A percentile compares a stretch with the other conserved stretches of the same genome.
Evolutionary conservation across 2,113 vertebrate species (phyloP).

Genomic region (Dendrocopos noguchii): DNA sequence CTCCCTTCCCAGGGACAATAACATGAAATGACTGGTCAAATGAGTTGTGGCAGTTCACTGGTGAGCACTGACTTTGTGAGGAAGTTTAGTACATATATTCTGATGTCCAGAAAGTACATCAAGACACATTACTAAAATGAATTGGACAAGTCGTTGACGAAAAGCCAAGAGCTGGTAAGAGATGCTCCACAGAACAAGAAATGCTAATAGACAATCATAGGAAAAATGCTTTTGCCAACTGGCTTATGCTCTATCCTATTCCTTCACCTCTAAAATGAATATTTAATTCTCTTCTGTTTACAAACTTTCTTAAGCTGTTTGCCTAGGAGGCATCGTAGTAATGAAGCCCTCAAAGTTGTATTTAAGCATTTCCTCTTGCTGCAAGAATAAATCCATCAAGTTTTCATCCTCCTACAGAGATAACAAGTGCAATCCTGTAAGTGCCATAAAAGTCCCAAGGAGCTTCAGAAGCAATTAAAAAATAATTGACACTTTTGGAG

Average conservation of each 20-base stretch:
- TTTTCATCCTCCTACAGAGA: constrained; percentile 26
- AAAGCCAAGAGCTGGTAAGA: constrained; percentile 10
- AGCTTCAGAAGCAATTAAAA: constrained; percentile 16
- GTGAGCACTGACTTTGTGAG: neutral
- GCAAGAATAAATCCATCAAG: constrained; percentile 25
- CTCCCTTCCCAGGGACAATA: neutral
- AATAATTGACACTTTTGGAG: neutral
- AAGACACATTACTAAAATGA: neutral
- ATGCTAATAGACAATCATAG: neutral
- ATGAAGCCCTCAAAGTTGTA: constrained; percentile 4
- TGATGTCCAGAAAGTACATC: neutral
- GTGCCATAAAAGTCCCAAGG: constrained; percentile 1
- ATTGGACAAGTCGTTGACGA: neutral
- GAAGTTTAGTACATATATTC: neutral
- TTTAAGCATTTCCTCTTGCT: constrained; percentile 34
- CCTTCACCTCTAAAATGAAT: constrained; percentile 47
- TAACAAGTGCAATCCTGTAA: neutral
- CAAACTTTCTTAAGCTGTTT: constrained; percentile 27
- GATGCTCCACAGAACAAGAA: neutral
- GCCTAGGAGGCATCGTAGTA: neutral
- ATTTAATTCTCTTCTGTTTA: constrained; percentile 25
- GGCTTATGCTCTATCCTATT: neutral
- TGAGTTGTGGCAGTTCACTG: neutral
- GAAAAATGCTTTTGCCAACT: neutral
- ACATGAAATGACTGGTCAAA: neutral